These are phyloP conservation scores for Macrotus californicus DNA, from an alignment of 2,113 vertebrate species.

Conservation along the genomic window DNA sequence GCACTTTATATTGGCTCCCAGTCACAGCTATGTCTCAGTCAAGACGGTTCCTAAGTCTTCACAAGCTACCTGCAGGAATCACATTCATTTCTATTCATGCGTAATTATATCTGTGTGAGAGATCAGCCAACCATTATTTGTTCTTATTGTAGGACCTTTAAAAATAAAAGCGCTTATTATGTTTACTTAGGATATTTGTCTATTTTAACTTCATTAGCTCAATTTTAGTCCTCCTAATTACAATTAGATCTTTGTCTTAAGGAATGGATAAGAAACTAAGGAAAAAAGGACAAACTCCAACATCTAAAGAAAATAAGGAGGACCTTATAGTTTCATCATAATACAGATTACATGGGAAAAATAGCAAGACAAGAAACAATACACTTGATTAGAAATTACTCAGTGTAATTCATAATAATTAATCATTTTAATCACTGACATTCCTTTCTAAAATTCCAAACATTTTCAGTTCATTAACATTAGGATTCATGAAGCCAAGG, in stretches of 20 bases:
- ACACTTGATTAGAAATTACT: constrained; percentile 56
- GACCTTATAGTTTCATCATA: not conserved
- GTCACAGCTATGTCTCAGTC: constrained; percentile 48
- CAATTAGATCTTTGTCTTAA: constrained; percentile 51
- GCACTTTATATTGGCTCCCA: constrained; percentile 32
- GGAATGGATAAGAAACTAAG: constrained; percentile 39
- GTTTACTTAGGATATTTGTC: constrained; percentile 39
- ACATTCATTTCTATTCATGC: not conserved
- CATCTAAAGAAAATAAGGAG: constrained; percentile 31
- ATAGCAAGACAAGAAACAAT: constrained; percentile 44
- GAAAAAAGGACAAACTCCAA: not conserved
- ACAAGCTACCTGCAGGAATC: not conserved
- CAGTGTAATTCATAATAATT: constrained; percentile 42
- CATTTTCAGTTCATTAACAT: constrained; percentile 60
- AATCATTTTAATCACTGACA: constrained; percentile 36
- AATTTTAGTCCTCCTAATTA: constrained; percentile 42
- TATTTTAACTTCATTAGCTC: constrained; percentile 31
- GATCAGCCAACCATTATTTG: not conserved
- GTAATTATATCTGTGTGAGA: not conserved
- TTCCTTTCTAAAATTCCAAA: constrained; percentile 50
- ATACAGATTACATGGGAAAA: constrained; percentile 33
- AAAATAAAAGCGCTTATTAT: constrained; percentile 17
- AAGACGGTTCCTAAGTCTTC: not conserved
- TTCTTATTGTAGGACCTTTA: constrained; percentile 18
- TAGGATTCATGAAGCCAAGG: constrained; percentile 48